A percentile compares a stretch with the other conserved stretches of the same genome.
Evolutionary conservation across 2,797 vertebrate species (phyloP).

Genomic region (Molossus molossus): DNA sequence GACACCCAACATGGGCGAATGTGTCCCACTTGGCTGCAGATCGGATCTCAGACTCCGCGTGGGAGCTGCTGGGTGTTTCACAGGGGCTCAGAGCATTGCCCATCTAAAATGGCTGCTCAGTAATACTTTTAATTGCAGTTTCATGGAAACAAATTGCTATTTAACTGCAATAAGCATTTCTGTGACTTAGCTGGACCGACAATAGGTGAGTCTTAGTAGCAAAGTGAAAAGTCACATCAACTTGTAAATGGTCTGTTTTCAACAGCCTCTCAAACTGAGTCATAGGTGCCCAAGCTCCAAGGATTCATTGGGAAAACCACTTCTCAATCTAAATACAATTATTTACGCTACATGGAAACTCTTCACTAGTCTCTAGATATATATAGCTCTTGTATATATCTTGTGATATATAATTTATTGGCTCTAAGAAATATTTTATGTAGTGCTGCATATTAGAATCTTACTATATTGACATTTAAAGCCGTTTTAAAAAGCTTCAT

Average conservation of each 20-base stretch:
- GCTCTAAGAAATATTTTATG: constrained; percentile 77
- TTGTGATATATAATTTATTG: constrained; percentile 52
- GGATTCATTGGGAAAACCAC: neutral
- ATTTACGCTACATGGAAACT: constrained; percentile 63
- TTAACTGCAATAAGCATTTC: constrained; percentile 92
- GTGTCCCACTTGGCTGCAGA: constrained; percentile 65
- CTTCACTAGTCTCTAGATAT: constrained; percentile 63
- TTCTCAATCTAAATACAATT: constrained; percentile 70
- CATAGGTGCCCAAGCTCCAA: neutral
- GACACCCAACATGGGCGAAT: constrained; percentile 79
- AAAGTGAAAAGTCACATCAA: constrained; percentile 73
- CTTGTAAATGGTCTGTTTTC: constrained; percentile 64
- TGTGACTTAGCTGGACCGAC: constrained; percentile 90
- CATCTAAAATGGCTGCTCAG: constrained; percentile 91
- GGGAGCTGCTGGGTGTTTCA: constrained; percentile 86
- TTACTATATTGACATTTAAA: constrained; percentile 44
- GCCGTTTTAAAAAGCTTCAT: constrained; percentile 76
- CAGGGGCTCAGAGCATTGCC: constrained; percentile 88
- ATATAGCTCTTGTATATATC: constrained; percentile 35
- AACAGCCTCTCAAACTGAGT: constrained; percentile 2
- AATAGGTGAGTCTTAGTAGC: constrained; percentile 85
- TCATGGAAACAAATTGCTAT: constrained; percentile 93
- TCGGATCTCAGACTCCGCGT: constrained; percentile 73
- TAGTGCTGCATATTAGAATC: constrained; percentile 72
- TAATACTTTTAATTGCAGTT: constrained; percentile 93